phyloP scores from a whole-genome alignment of 2,113 vertebrate genomes.

The Seriola rivoliana region DNA sequence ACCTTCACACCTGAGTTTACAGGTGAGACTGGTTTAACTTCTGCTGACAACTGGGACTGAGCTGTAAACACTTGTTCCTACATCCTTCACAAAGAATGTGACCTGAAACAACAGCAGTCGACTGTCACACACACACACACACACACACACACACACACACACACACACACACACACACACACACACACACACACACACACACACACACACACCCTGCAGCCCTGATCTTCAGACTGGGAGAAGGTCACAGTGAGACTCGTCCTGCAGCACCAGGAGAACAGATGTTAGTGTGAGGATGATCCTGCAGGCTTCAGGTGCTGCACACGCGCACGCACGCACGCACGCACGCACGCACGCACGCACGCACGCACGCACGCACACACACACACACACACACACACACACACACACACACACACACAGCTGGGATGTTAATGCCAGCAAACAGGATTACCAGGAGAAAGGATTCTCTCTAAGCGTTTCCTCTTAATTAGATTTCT shows the following conservation, averaged over 20 bases:
- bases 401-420: slow-evolving; percentile 94
- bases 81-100: background rate
- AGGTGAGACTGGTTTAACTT: background rate
- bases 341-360: slow-evolving; percentile 87
- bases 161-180: background rate
- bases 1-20: too few relatives aligned
- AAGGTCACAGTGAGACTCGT: slow-evolving; percentile 30
- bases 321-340: slow-evolving; percentile 88
- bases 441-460: slow-evolving; percentile 98
- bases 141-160: background rate
- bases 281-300: slow-evolving; percentile 58
- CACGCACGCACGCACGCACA: slow-evolving; percentile 83
- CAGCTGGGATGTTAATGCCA: slow-evolving; percentile 98
- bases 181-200: slow-evolving; percentile 1
- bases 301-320: slow-evolving; percentile 5
- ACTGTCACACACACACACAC: background rate
- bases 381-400: slow-evolving; percentile 92
- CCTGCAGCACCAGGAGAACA: slow-evolving; percentile 55
- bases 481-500: slow-evolving; percentile 98
- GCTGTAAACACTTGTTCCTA: background rate
- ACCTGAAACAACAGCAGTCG: background rate
- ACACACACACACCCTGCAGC: background rate
- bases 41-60: background rate
- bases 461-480: slow-evolving; percentile 95
- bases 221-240: slow-evolving; percentile 34